A percentile compares a stretch with the other conserved stretches of the same genome.
phyloP scores from a whole-genome alignment of 1,140 invertebrate species.

The Scaptomyza pallida region DNA sequence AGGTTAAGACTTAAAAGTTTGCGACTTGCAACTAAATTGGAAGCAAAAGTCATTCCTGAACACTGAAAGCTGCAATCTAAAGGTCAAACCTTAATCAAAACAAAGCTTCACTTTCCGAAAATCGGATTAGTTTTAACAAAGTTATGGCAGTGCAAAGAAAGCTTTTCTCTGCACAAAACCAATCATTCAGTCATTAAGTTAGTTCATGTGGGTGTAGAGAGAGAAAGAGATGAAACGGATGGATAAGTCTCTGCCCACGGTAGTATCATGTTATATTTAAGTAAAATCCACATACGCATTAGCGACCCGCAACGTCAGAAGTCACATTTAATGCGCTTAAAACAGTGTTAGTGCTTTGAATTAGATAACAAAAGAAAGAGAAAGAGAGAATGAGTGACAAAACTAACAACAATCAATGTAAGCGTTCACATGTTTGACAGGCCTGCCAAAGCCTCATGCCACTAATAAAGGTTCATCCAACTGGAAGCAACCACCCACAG shows the following conservation, averaged over 20 bases:
- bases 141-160: too few species aligned
- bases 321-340: conserved; percentile 35
- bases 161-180: too few species aligned
- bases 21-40: too few species aligned
- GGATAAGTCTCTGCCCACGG: too few species aligned
- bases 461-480: neutral
- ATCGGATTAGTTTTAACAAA: neutral
- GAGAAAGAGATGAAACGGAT: too few species aligned
- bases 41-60: neutral
- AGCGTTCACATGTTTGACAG: conserved; percentile 5
- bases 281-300: neutral
- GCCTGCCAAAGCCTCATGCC: conserved; percentile 2
- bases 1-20: too few species aligned
- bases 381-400: too few species aligned
- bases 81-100: neutral
- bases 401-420: conserved; percentile 19
- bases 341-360: conserved; percentile 2
- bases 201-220: neutral
- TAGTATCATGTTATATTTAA: neutral
- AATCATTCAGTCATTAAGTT: too few species aligned
- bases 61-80: neutral
- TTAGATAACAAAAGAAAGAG: conserved; percentile 3
- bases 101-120: neutral
- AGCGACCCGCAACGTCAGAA: neutral
- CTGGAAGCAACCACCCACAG: conserved; percentile 22